Evolutionary conservation across 1,140 invertebrate genomes (phyloP), one percentile per base, ranked within the genome.

Genomic region (Dermatophagoides farinae): DNA sequence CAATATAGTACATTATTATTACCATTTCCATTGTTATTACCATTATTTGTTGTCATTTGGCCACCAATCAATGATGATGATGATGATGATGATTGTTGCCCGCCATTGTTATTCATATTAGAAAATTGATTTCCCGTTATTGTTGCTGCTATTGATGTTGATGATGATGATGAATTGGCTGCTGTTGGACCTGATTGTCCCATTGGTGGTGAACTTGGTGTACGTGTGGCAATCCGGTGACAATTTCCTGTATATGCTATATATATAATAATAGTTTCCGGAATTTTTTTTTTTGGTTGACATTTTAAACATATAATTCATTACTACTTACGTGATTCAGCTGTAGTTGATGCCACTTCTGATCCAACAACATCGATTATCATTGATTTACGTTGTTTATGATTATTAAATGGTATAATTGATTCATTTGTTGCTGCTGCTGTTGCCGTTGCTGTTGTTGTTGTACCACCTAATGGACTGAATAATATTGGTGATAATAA

Each of bases 321-420:
- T n/a, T n/a, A n/a, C n/a, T 25, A 55, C 53, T 20, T 38, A 55
- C 53, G 14, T 39, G 53, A 55, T 18, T 55, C 53, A 40, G 51
- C 23, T 14, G 31, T 31, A 4, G 12, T 53, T 25, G 23, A 25
- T 4, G n/a, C 31, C 39, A 1, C 4, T 12, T 38, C 23, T 16
- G 53, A 55, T 12, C 18, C 12, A 25, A 23, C 14, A 16, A 55
- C 53, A 20, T 55, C 53, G 14, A 31, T 8, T 4, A 31, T 31
- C 31, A 31, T 31, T 31, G 41, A 38, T 25, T 25, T 14, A 18
- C 53, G 14, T 12, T 25, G 53, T 23, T 55, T 43, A 4, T 23
- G 53, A 8, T 55, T 55, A 23, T 55, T 25, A 23, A n/a, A n/a
- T n/a, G n/a, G n/a, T n/a, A n/a, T n/a, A n/a, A n/a, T n/a, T 39